Evolutionary conservation across 2,113 vertebrate genomes (phyloP), one percentile per base, ranked within the genome.

Genomic region (Percina caprodes): DNA sequence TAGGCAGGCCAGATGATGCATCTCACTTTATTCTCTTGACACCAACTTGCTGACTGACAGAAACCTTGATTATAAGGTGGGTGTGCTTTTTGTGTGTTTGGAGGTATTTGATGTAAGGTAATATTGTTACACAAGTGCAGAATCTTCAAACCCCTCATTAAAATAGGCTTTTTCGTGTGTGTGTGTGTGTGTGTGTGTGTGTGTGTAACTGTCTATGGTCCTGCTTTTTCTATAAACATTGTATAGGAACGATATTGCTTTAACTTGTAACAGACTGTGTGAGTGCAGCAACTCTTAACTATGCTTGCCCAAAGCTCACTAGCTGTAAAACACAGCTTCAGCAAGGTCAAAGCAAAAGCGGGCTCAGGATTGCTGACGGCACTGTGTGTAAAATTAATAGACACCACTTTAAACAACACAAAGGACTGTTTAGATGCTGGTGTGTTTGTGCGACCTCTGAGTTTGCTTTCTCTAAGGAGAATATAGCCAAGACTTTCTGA

Each of bases 1-100:
- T 74, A 79, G 72, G 68, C 72, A 74, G 83, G 35, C 74, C 85
- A 86, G 63, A 89, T 76, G 58, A 86, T 70, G 78, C 69, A 68
- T 77, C 71, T 84, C 21, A 56, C 69, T 77, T 88, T 87, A 85
- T 58, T 83, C 76, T 83, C 73, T 74, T 85, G 77, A 87, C 80
- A 60, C 77, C 52, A 69, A 80, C 70, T 69, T 83, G 75, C 77
- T 81, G 80, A 90, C 78, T 73, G 86, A 88, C 70, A 83, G 71
- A 83, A 83, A 70, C 33, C 68, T 71, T 69, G 66, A 71, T 85
- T 83, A 85, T 71, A 82, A 60, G 83, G 74, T 52, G 51, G 26
- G 12, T 24, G 51, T 67, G 24, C 74, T 59, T 35, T 63, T 63
- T 56, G 35, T 75, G 33, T 70, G 51, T 82, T 63, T 62, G 69